A percentile compares a stretch with the other conserved stretches of the same genome.
These are phyloP conservation scores for Pleuronectes platessa DNA, from an alignment of 2,113 vertebrate genomes.

Conservation along the genomic window DNA sequence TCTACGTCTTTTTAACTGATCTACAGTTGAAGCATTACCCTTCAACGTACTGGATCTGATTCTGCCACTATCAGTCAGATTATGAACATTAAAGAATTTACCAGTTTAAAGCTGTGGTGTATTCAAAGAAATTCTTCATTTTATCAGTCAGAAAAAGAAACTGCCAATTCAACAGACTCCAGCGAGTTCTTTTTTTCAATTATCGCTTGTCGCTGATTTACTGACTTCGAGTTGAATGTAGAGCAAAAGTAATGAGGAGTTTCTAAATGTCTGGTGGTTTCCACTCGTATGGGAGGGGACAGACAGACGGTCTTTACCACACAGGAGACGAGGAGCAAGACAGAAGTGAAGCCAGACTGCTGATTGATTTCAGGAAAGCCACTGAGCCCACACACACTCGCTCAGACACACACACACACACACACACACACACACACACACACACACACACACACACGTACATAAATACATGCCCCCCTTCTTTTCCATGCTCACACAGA, in stretches of 20 bases:
- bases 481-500: constrained; percentile 15
- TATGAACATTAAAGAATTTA: too few relatives aligned
- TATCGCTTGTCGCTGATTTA: not conserved
- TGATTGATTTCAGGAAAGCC: constrained; percentile 70
- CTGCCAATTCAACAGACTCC: not conserved
- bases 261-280: constrained; percentile 27
- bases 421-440: constrained; percentile 32
- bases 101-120: too few relatives aligned
- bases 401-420: constrained; percentile 45
- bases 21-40: too few relatives aligned
- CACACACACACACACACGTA: constrained; percentile 6
- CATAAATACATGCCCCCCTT: not conserved
- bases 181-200: not conserved
- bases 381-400: constrained; percentile 40
- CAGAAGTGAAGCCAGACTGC: constrained; percentile 64
- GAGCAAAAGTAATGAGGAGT: not conserved
- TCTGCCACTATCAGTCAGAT: too few relatives aligned
- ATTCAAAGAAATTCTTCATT: not conserved
- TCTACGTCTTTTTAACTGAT: too few relatives aligned
- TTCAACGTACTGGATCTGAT: too few relatives aligned
- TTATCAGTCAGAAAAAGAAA: not conserved
- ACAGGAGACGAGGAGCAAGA: constrained; percentile 51
- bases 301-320: constrained; percentile 54
- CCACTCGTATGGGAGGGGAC: constrained; percentile 11
- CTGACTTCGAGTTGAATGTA: constrained; percentile 1